These are phyloP conservation scores for Metacarcinus magister DNA, from an alignment of 2,888 invertebrate genomes.

Conservation along the genomic window DNA sequence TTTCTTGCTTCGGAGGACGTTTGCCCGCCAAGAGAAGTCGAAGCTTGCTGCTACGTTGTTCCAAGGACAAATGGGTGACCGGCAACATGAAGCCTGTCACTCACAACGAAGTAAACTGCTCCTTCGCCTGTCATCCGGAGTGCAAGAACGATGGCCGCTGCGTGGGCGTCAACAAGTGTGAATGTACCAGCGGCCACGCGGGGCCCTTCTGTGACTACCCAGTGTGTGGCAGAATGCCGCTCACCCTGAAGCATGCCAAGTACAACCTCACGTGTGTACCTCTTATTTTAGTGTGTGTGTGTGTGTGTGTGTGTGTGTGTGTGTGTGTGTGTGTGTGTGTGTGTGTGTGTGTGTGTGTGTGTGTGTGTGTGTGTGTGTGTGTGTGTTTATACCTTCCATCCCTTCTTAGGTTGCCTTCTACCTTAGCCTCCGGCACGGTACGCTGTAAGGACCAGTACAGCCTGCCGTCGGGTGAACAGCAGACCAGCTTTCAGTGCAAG, in stretches of 20 bases:
- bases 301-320: background rate
- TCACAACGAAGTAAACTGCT: background rate
- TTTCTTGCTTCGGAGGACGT: background rate
- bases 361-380: conserved; percentile 2
- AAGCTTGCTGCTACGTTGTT: background rate
- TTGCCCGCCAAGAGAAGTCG: background rate
- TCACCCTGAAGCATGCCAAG: background rate
- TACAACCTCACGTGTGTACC: background rate
- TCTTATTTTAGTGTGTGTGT: background rate
- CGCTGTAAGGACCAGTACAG: background rate
- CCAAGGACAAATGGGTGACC: background rate
- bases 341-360: conserved; percentile 2
- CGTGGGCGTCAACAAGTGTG: background rate
- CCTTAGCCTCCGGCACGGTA: background rate
- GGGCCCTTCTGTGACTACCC: background rate
- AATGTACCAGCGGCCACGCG: background rate
- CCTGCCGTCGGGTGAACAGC: background rate
- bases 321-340: background rate
- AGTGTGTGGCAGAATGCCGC: background rate
- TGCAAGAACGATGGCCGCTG: background rate
- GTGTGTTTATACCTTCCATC: background rate
- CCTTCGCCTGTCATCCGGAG: background rate
- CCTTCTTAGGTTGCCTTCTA: background rate
- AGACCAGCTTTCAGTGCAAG: background rate
- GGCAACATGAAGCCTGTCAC: background rate